Evolutionary conservation across 2,888 invertebrate genomes (phyloP), one percentile per base, ranked within the genome.

Genomic region (Macrosoma leucophasiata): DNA sequence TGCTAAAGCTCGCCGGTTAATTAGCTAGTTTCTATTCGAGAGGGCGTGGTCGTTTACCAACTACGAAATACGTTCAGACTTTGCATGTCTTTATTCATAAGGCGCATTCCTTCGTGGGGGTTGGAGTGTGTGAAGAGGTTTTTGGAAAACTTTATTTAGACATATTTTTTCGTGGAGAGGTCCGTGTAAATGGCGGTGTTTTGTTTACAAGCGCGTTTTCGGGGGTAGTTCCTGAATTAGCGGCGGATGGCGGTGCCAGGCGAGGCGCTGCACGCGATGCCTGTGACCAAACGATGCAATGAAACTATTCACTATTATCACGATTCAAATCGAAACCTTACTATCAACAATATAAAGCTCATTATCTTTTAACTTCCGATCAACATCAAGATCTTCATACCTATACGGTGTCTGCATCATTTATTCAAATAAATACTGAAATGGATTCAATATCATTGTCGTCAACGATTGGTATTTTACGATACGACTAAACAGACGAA

Each of bases 191-290:
- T 46, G 30, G 58, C 46, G 53, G 55, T 52, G 48, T 66, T 71
- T 77, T 74, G 77, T 77, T 72, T 75, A 73, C 64, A 61, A 65
- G 63, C 17, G 62, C 58, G 63, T 62, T 61, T 65, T 68, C 39
- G 63, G 66, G 67, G 71, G 76, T 66, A 71, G 70, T 73, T 73
- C 64, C 72, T 66, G 66, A 62, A 60, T 53, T 53, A 61, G 56
- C 58, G 60, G 71, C 50, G 65, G 69, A 60, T 70, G 79, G 76
- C 62, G 67, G 87, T 87, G 66, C 87, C 88, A 87, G 87, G 84
- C 81, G 58, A 42, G 50, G 33, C 51, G 56, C 58, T 73, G 74
- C 82, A 82, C 82, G 82, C 81, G 84, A 78, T 69, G 53, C 45
- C 50, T 47, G 48, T 44, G 48, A 47, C 51, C 57, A 17, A 55